Evolutionary conservation across 2,797 vertebrate genomes (phyloP).

Genomic region (Tokudaia tokunoshimensis): DNA sequence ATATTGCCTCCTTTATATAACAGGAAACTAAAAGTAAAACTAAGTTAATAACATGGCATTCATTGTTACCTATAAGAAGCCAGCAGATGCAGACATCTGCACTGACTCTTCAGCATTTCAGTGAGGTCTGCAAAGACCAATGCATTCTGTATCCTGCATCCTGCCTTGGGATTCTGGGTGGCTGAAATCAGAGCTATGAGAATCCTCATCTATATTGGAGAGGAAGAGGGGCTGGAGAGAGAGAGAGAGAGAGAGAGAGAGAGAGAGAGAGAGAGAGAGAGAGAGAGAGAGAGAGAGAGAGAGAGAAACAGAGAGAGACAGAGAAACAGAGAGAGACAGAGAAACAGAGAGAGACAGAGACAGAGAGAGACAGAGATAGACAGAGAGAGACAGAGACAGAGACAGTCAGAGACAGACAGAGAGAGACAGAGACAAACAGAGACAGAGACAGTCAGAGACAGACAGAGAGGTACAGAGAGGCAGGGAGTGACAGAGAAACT

Average conservation of each 20-base stretch:
- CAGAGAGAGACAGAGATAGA: not conserved
- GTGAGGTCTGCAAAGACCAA: not conserved
- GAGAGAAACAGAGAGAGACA: not conserved
- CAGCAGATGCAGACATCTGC: not conserved
- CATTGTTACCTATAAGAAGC: not conserved
- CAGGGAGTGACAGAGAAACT: not conserved
- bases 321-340: not conserved
- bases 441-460: not conserved
- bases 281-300: not conserved
- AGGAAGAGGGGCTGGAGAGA: too few species aligned
- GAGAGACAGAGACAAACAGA: not conserved
- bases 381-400: not conserved
- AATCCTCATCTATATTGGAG: not conserved
- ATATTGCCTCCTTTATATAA: not conserved
- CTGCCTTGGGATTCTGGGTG: not conserved
- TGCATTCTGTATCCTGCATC: not conserved
- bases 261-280: not conserved
- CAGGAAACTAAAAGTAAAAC: slow-evolving; percentile 34
- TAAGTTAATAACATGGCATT: not conserved
- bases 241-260: not conserved
- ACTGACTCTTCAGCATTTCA: not conserved
- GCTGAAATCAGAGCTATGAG: not conserved
- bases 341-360: not conserved
- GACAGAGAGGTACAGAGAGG: not conserved
- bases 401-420: not conserved